phyloP scores from a whole-genome alignment of 2,113 vertebrate genomes.

The Tretioscincus oriximinensis region DNA sequence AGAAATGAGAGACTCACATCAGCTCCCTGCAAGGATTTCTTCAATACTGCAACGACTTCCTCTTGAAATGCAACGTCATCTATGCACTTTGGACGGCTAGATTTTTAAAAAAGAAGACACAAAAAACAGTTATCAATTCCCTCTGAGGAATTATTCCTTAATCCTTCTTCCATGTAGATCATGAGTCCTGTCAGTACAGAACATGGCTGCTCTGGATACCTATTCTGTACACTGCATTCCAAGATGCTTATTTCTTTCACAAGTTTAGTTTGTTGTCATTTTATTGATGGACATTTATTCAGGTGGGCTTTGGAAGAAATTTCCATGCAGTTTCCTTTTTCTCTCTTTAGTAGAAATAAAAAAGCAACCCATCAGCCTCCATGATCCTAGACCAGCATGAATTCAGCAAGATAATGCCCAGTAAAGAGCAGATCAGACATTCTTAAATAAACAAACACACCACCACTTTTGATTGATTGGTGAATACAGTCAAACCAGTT shows the following conservation, averaged over 20 bases:
- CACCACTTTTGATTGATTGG: background rate
- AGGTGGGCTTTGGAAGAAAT: background rate
- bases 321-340: background rate
- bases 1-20: slow-evolving; percentile 80
- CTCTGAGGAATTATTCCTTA: background rate
- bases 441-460: background rate
- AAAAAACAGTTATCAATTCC: background rate
- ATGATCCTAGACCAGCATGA: background rate
- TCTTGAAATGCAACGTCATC: slow-evolving; percentile 97
- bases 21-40: slow-evolving; percentile 92
- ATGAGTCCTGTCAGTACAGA: background rate
- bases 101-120: background rate
- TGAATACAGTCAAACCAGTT: background rate
- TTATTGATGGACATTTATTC: background rate
- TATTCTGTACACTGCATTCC: background rate
- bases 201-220: background rate
- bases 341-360: background rate
- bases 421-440: background rate
- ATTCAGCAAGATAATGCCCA: background rate
- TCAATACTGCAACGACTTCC: slow-evolving; percentile 93
- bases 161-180: background rate
- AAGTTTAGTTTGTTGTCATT: background rate
- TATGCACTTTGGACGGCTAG: slow-evolving; percentile 92
- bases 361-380: background rate
- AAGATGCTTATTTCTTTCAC: no score